Evolutionary conservation across 2,113 vertebrate species (phyloP).

Genomic region (Oncorhynchus nerka): DNA sequence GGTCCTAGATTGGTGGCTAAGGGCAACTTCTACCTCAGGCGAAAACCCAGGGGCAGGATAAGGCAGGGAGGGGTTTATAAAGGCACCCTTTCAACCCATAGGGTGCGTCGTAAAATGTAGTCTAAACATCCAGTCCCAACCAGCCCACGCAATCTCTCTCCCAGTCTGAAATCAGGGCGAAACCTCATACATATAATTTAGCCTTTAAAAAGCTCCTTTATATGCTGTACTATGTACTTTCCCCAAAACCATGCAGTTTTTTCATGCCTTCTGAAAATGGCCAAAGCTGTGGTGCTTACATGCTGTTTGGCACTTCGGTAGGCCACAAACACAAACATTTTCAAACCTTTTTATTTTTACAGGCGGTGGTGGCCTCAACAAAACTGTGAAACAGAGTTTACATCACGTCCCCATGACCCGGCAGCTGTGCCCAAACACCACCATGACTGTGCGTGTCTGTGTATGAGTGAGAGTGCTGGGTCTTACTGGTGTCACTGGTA

Average conservation of each 20-base stretch:
- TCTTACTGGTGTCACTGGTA: neutral
- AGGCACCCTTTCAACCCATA: neutral
- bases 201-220: constrained; percentile 18
- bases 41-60: neutral
- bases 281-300: constrained; percentile 8
- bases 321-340: constrained; percentile 7
- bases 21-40: neutral
- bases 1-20: neutral
- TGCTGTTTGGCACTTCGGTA: constrained; percentile 7
- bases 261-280: constrained; percentile 3
- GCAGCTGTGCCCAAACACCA: neutral
- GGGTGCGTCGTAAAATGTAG: neutral
- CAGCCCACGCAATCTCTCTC: constrained; percentile 7
- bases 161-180: constrained; percentile 15
- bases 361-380: neutral
- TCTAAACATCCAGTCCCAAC: neutral
- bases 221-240: constrained; percentile 12
- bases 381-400: constrained; percentile 13
- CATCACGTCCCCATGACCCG: neutral
- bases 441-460: constrained; percentile 11
- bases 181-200: constrained; percentile 20
- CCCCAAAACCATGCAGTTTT: neutral
- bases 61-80: neutral
- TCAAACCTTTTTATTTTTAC: neutral
- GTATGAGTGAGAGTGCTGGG: neutral